These are phyloP conservation scores for Ammodytes marinus DNA, from an alignment of 2,113 vertebrate genomes.

Conservation along the genomic window DNA sequence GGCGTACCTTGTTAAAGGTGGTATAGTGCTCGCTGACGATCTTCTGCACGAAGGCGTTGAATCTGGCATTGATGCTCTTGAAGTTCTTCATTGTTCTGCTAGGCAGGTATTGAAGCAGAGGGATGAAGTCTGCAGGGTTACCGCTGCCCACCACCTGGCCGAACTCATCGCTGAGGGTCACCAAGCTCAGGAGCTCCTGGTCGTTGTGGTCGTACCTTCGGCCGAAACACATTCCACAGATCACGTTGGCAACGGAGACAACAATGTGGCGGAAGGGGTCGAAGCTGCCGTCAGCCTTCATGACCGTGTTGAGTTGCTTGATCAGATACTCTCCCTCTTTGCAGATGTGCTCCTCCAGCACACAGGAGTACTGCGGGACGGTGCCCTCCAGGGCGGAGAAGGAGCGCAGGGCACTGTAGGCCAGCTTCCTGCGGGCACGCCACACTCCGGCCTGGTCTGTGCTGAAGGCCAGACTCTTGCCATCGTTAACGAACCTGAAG, in stretches of 20 bases:
- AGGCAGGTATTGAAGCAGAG: constrained; percentile 87
- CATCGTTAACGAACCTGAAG: constrained; percentile 74
- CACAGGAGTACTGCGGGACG: constrained; percentile 74
- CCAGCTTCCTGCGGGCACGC: constrained; percentile 84
- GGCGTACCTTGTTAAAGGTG: constrained; percentile 87
- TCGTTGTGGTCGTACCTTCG: constrained; percentile 86
- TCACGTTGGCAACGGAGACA: constrained; percentile 91
- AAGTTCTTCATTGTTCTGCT: constrained; percentile 84
- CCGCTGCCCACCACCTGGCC: constrained; percentile 75
- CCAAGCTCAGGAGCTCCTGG: constrained; percentile 85
- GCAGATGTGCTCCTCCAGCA: constrained; percentile 87
- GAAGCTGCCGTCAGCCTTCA: constrained; percentile 82
- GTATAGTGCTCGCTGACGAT: constrained; percentile 87
- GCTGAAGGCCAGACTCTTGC: constrained; percentile 88
- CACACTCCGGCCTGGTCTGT: constrained; percentile 80
- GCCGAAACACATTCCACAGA: constrained; percentile 92
- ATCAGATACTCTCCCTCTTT: constrained; percentile 85
- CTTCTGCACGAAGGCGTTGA: constrained; percentile 82
- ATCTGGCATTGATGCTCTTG: constrained; percentile 80
- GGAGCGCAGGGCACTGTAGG: constrained; percentile 85
- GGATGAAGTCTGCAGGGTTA: constrained; percentile 91
- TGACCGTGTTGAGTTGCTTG: constrained; percentile 77
- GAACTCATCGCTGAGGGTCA: constrained; percentile 87
- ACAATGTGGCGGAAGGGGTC: constrained; percentile 89
- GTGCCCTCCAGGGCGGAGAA: constrained; percentile 75